phyloP scores from a whole-genome alignment of 1,140 invertebrate genomes.

The Lutraria rhynchaena region DNA sequence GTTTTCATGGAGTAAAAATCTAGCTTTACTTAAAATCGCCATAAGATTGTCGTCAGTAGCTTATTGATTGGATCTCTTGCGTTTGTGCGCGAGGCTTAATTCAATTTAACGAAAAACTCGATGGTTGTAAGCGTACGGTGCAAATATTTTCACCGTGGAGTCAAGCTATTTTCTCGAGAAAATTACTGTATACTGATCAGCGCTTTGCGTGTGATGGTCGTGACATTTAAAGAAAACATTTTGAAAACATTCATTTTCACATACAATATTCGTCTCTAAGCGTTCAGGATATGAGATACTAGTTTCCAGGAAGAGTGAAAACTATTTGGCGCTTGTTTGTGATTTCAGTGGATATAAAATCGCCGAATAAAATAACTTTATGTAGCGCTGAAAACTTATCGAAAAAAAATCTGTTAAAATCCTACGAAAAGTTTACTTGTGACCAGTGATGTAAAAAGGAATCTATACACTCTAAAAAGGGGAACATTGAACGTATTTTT shows the following conservation, averaged over 20 bases:
- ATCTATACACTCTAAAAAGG: too few relatives aligned
- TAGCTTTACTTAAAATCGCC: too few relatives aligned
- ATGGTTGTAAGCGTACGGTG: background rate
- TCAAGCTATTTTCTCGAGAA: background rate
- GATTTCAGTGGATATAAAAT: background rate
- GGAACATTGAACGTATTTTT: background rate
- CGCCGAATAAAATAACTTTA: background rate
- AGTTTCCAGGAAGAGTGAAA: background rate
- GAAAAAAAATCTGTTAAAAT: background rate
- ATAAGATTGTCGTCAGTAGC: too few relatives aligned
- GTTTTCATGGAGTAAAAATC: too few relatives aligned
- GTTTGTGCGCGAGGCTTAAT: conserved; percentile 20
- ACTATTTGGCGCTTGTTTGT: too few relatives aligned
- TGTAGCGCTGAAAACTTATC: background rate
- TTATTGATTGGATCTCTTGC: too few relatives aligned
- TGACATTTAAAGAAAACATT: conserved; percentile 8
- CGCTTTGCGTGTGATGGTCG: background rate
- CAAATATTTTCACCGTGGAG: background rate
- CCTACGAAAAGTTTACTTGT: too few relatives aligned
- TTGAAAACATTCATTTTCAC: background rate
- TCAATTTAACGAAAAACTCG: conserved; percentile 33
- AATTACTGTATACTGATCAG: background rate
- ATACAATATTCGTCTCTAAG: background rate
- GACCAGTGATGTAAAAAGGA: too few relatives aligned
- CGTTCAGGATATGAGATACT: background rate